Base-by-base conservation (phyloP, 2,888 invertebrate genomes). In the Erpobdella octoculata region DNA sequence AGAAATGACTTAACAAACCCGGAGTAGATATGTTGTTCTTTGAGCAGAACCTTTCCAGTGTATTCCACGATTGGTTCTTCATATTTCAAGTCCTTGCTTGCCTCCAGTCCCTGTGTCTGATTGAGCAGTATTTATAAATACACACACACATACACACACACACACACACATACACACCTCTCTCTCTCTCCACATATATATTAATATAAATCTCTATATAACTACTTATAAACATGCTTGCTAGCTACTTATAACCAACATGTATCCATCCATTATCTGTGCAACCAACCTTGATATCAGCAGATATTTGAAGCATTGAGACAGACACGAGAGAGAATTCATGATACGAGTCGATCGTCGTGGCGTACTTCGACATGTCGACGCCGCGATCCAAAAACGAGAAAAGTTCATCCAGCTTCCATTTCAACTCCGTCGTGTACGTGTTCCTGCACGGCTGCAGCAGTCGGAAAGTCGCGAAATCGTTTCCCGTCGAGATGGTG, bases 41-140 rank as follows among this genome's bases (percentile, higher is more conserved):
- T 31, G n/a, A 59, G 58, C 70, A 70, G 58, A 15, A 70, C 59
- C 12, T 70, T 35, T 36, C 70, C 70, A 28, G 58, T 59, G 36
- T 70, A 70, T 59, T 70, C 70, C 12, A 70, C 31, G 31, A 70
- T 70, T 37, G 70, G 35, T 37, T 59, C 36, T 12, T 38, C 58
- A 28, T 31, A 53, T 59, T 70, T 48, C 12, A 70, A 59, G 36
- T 37, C 70, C 28, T 28, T 38, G 18, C 28, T 59, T n/a, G 70
- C 70, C 38, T 70, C 59, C 28, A 70, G 37, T 9, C 70, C 70
- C 59, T 70, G 37, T 37, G 62, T 18, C 62, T 62, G n/a, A 1
- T 21, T 6, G 1, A 35, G 25, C 8, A 62, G 33, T 33, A 62
- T 41, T 41, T 41, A 41, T 41, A n/a, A 41, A 15, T n/a, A 41